Base-by-base conservation (phyloP, 2,797 vertebrate species). In the Rhyacichthys aspro region DNA sequence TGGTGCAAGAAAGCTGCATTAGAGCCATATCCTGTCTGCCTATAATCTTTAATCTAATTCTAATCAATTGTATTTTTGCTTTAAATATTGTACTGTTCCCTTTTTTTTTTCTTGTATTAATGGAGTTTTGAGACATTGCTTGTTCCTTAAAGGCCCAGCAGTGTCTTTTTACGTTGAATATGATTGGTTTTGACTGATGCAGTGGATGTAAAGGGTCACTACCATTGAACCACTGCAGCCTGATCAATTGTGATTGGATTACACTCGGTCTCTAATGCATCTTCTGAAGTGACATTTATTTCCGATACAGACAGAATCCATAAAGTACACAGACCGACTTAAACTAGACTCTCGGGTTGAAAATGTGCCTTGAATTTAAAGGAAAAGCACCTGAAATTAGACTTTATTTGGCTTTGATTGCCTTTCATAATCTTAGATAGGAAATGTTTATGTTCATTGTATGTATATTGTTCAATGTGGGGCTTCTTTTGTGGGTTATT, bases 351-450 rank as follows among this genome's bases (percentile, higher is more conserved):
- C 65, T 76, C n/a, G n/a, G 50, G 34, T 36, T 32, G 28, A 19
- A 85, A 74, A 77, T 79, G 88, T 90, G 88, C 87, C 89, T 90
- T 74, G 3, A 50, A 47, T 23, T 28, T 28, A 28, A 28, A 28
- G 23, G 7, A 28, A 28, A 3, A 28, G 39, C 47, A 9, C 59
- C 52, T 67, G 61, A 53, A 60, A 59, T 42, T 32, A 45, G 14
- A 7, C 43, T 52, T 15, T 6, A 52, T 23, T 38, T 23, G 37
- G 49, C 52, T 71, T 7, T 4, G 42, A 33, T 23, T 44, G 12
- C 10, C 12, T 46, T 7, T 11, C 28, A 43, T 49, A 36, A 18
- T n/a, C 39, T 14, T 14, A 41, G 11, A 14, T 6, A 56, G 32
- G 18, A 48, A 55, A 37, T 3, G 0, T 32, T 11, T n/a, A n/a